phyloP scores from a whole-genome alignment of 2,888 invertebrate genomes.

The Orthosia gracilis region DNA sequence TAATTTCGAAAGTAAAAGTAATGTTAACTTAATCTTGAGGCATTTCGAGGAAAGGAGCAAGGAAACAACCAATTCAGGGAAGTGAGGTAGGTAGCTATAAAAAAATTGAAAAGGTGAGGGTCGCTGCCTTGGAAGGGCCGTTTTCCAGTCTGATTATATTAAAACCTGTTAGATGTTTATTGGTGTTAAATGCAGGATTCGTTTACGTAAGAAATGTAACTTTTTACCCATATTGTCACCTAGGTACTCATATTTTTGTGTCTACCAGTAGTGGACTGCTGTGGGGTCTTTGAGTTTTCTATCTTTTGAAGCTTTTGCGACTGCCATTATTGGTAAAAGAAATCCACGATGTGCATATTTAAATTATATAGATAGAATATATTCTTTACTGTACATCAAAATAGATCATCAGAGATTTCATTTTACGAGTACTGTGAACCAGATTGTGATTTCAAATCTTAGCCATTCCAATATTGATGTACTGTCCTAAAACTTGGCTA shows the following conservation, averaged over 20 bases:
- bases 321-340: too few relatives aligned
- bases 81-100: conserved; percentile 29
- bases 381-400: too few relatives aligned
- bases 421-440: too few relatives aligned
- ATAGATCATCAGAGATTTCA: too few relatives aligned
- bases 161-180: conserved; percentile 33
- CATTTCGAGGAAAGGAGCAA: conserved; percentile 54
- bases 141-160: conserved; percentile 11
- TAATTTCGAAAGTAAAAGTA: conserved; percentile 38
- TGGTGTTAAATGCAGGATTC: not conserved
- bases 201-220: too few relatives aligned
- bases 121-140: conserved; percentile 54
- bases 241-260: too few relatives aligned
- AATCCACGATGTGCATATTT: too few relatives aligned
- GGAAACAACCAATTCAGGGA: conserved; percentile 53
- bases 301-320: not conserved
- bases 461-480: not conserved
- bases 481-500: not conserved
- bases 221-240: too few relatives aligned
- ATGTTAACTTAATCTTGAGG: conserved; percentile 29
- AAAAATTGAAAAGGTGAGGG: conserved; percentile 60
- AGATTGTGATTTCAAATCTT: not conserved
- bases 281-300: too few relatives aligned
- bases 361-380: too few relatives aligned
- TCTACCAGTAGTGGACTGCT: too few relatives aligned